Base-by-base conservation (phyloP, 2,113 vertebrate genomes). In the Bufo gargarizans region DNA sequence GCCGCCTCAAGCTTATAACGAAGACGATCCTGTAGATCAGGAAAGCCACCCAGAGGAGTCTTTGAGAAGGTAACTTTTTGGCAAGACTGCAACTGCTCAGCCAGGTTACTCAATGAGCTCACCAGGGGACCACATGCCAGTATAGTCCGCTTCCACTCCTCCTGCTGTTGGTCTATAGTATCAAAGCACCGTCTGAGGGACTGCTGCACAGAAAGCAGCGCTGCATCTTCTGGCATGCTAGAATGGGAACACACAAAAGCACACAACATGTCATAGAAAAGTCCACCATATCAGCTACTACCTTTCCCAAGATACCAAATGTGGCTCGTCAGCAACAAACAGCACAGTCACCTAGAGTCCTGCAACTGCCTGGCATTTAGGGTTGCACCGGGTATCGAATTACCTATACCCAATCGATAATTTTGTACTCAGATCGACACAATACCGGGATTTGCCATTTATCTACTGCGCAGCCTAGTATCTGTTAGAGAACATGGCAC, bases 71-170 rank as follows among this genome's bases (percentile, higher is more conserved):
- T 83, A 22, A 96, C 89, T 11, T 89, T 93, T 80, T 91, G 92
- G 0, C 94, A 90, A 0, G 97, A 96, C 58, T 91, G 91, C 53
- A 94, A 89, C 93, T 98, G 97, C 89, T 96, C 95, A 0, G 94
- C 95, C 89, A 98, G 89, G 86, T 96, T 98, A 79, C 95, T 90
- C 17, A 98, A 91, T 2, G 97, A 95, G 17, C 10, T 90, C 71
- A 97, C 58, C 1, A 96, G 91, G 2, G 96, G 92, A 0, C 10
- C 81, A 88, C 95, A 97, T 1, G 95, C 96, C 0, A 45, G 69
- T 86, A 96, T 20, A 0, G 91, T 87, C 16, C 47, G 58, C 56
- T 33, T 82, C 95, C 96, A 97, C 13, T 92, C 76, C n/a, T 43
- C 89, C 7, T 93, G 93, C 77, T 92, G 95, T 88, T 84, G 90